Evolutionary conservation across 92 coral and sea anemone genomes (phyloP).

Genomic region (Actinostola sp.): DNA sequence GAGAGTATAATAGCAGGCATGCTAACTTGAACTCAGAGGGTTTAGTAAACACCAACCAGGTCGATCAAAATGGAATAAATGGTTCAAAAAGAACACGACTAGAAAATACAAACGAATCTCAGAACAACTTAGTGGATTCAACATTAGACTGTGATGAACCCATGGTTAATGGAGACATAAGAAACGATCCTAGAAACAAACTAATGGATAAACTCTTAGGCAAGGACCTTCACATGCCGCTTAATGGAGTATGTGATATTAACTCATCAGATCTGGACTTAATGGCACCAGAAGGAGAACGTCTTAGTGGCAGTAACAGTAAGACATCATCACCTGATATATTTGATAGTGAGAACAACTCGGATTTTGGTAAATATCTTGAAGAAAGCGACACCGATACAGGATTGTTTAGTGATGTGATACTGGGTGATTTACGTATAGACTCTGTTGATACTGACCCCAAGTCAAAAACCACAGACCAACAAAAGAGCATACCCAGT

Average conservation of each 20-base stretch:
- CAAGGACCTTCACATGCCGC: conserved; percentile 78
- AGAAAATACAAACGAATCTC: conserved; percentile 43
- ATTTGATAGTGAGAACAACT: conserved; percentile 82
- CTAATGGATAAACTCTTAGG: conserved; percentile 86
- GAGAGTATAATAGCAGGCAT: conserved; percentile 20
- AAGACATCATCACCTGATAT: conserved; percentile 84
- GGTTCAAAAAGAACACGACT: conserved; percentile 65
- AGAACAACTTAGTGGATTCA: conserved; percentile 56
- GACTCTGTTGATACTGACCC: conserved; percentile 69
- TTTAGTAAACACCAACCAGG: conserved; percentile 3
- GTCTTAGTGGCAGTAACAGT: conserved; percentile 64
- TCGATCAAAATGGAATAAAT: conserved; percentile 31
- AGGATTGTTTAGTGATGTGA: conserved; percentile 83
- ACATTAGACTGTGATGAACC: conserved; percentile 66
- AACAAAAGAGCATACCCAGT: conserved; percentile 30
- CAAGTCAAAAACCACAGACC: conserved; percentile 27
- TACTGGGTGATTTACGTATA: conserved; percentile 82
- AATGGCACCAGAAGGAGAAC: conserved; percentile 79
- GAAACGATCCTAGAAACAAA: conserved; percentile 72
- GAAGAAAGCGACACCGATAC: conserved; percentile 85
- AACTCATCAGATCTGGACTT: conserved; percentile 80
- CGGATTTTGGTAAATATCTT: conserved; percentile 84
- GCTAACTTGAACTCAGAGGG: conserved; percentile 41
- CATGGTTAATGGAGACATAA: conserved; percentile 81
- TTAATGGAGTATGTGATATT: conserved; percentile 87